Evolutionary conservation across 2,888 invertebrate species (phyloP).

Genomic region (Eupithecia subumbrata): DNA sequence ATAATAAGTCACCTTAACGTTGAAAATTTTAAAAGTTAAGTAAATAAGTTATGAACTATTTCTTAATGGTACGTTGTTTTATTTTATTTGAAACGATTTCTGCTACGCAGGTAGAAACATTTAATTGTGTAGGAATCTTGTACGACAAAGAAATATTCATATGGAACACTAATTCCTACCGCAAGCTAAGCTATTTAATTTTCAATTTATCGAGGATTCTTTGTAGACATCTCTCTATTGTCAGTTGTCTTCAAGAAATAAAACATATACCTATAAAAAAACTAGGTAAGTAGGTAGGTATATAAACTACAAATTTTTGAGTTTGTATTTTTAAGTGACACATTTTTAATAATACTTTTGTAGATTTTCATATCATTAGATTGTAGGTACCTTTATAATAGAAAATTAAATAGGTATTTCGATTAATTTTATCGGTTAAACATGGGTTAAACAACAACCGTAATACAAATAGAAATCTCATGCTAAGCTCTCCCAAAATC

Average conservation of each 20-base stretch:
- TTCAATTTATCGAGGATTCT: too few species aligned
- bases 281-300: too few species aligned
- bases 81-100: neutral
- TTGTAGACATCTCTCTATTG: neutral
- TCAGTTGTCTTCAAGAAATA: neutral
- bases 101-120: neutral
- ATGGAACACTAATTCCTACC: neutral
- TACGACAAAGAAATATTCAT: neutral
- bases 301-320: too few species aligned
- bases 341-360: neutral
- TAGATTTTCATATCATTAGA: neutral
- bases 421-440: neutral
- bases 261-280: neutral
- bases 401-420: neutral
- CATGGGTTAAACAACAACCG: too few species aligned
- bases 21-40: constrained; percentile 52
- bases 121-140: too few species aligned
- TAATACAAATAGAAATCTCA: neutral
- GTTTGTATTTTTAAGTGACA: neutral
- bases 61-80: neutral
- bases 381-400: too few species aligned
- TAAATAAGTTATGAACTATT: neutral
- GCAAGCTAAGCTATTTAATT: neutral
- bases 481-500: neutral
- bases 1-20: constrained; percentile 65